Conservation (phyloP, 2,113 vertebrate species). For the Talpa occidentalis region DNA sequence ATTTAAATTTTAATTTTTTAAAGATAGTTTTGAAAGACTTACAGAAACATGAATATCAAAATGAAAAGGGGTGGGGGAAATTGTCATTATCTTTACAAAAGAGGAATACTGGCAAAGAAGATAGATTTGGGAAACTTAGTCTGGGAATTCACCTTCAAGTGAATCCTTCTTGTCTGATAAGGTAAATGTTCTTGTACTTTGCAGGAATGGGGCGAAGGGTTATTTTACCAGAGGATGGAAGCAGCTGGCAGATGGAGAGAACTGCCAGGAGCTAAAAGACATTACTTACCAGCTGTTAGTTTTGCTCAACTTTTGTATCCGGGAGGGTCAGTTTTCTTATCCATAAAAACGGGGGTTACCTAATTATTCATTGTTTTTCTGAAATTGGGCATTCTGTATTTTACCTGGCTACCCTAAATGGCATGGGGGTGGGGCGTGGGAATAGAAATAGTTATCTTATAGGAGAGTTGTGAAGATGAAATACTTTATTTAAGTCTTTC, state of each 20-base stretch:
- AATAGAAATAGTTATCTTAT: neutral
- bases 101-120: neutral
- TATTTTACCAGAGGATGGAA: neutral
- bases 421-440: too few relatives aligned
- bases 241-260: neutral
- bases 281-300: neutral
- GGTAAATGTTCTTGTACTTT: neutral
- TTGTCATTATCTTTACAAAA: neutral
- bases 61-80: neutral
- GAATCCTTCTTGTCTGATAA: neutral
- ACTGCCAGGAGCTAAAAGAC: neutral
- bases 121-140: neutral
- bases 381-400: neutral
- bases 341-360: neutral
- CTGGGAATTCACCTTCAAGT: neutral
- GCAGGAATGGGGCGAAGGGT: neutral
- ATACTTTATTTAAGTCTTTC: neutral
- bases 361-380: neutral
- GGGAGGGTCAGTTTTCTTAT: neutral
- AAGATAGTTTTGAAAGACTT: neutral
- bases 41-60: neutral
- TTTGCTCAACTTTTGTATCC: too few relatives aligned
- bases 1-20: slow-evolving; percentile 50
- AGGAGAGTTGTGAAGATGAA: neutral
- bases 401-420: neutral